Evolutionary conservation across 2,113 vertebrate species (phyloP).

Genomic region (Mirza zaza): DNA sequence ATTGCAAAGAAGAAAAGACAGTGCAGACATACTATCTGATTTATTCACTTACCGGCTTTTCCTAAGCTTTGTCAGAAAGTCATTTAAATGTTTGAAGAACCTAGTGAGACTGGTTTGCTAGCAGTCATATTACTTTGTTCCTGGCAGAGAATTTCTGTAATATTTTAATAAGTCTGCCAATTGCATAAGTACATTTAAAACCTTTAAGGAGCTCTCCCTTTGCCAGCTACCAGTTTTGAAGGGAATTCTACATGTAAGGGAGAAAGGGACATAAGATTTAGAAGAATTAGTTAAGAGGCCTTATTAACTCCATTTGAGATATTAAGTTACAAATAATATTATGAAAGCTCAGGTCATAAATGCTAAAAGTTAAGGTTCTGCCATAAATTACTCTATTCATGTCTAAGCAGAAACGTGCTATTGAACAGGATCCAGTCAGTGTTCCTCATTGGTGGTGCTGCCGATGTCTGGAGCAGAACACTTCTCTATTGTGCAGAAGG

Average conservation of each 20-base stretch:
- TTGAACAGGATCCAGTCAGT: neutral
- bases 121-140: constrained; percentile 37
- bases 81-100: neutral
- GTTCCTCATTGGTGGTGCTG: neutral
- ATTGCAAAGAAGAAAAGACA: neutral
- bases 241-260: neutral
- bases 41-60: neutral
- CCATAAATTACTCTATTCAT: neutral
- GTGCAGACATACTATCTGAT: neutral
- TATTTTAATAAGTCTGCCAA: constrained; percentile 28
- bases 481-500: neutral
- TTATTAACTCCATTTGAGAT: neutral
- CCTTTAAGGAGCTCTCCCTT: neutral
- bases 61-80: constrained; percentile 40
- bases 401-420: neutral
- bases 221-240: constrained; percentile 50
- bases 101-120: neutral
- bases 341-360: neutral
- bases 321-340: neutral
- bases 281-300: neutral
- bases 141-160: neutral
- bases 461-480: neutral
- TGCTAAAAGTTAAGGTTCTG: neutral
- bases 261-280: neutral
- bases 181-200: constrained; percentile 54